Evolutionary conservation across 2,113 vertebrate species (phyloP).

Genomic region (Willisornis vidua): DNA sequence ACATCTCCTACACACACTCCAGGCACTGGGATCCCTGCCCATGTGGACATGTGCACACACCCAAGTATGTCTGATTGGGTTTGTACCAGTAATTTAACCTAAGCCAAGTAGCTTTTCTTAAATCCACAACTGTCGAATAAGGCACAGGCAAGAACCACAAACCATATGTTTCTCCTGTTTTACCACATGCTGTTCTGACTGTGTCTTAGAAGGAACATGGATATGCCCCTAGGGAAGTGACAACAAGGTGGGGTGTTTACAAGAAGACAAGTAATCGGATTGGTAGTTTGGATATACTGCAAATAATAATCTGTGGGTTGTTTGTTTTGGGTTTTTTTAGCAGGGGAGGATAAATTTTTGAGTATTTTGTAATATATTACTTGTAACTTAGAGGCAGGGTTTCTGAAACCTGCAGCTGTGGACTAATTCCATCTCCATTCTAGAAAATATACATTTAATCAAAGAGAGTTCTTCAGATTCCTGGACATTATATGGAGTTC

Average conservation of each 20-base stretch:
- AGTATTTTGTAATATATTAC: not conserved
- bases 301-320: not conserved
- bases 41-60: not conserved
- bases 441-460: not conserved
- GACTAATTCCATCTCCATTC: not conserved
- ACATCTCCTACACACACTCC: not conserved
- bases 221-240: not conserved
- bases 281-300: not conserved
- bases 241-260: not conserved
- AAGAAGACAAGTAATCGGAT: not conserved
- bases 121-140: not conserved
- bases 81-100: constrained; percentile 24
- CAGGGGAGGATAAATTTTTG: not conserved
- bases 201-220: accelerated
- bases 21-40: not conserved
- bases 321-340: not conserved
- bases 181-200: not conserved
- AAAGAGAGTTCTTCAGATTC: not conserved
- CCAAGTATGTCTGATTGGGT: not conserved
- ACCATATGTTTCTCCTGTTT: not conserved
- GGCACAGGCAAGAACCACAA: constrained; percentile 13
- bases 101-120: constrained; percentile 24
- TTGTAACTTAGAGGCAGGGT: not conserved
- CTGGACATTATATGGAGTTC: not conserved
- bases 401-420: not conserved